Percentiles rank a stretch among this genome's conserved stretches.
Evolutionary conservation across 2,797 vertebrate genomes (phyloP).

Genomic region (Mycteria americana): DNA sequence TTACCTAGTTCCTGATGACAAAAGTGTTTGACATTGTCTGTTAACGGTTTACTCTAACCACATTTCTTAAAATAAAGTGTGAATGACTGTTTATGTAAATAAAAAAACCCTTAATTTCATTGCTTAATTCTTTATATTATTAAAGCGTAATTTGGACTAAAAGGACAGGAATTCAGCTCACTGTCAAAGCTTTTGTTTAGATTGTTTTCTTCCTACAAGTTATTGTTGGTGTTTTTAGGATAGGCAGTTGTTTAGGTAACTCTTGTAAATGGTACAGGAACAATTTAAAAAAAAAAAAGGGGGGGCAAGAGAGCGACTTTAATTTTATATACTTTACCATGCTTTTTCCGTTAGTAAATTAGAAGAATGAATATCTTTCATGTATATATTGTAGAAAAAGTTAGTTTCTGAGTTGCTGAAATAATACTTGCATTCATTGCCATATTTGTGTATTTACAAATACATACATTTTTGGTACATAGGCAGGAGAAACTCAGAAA

Average conservation of each 20-base stretch:
- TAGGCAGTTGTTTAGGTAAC: neutral
- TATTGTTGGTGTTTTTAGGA: neutral
- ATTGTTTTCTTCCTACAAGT: neutral
- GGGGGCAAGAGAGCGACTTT: neutral
- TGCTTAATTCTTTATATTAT: neutral
- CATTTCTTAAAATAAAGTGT: neutral
- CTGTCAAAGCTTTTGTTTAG: conserved; percentile 28
- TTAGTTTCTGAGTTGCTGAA: neutral
- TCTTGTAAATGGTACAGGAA: neutral
- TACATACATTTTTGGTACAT: neutral
- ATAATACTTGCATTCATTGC: neutral
- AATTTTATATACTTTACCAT: neutral
- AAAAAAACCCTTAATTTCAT: neutral
- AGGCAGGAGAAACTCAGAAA: neutral
- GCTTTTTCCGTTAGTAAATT: neutral
- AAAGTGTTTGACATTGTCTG: neutral
- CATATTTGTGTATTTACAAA: neutral
- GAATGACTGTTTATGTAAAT: neutral
- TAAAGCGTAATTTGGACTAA: neutral
- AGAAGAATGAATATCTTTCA: neutral
- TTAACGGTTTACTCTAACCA: neutral
- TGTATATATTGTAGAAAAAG: neutral
- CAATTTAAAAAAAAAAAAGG: neutral
- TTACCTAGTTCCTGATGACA: neutral
- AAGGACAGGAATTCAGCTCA: neutral